Base-by-base conservation (phyloP, 2,113 vertebrate species). In the Halcyon senegalensis region DNA sequence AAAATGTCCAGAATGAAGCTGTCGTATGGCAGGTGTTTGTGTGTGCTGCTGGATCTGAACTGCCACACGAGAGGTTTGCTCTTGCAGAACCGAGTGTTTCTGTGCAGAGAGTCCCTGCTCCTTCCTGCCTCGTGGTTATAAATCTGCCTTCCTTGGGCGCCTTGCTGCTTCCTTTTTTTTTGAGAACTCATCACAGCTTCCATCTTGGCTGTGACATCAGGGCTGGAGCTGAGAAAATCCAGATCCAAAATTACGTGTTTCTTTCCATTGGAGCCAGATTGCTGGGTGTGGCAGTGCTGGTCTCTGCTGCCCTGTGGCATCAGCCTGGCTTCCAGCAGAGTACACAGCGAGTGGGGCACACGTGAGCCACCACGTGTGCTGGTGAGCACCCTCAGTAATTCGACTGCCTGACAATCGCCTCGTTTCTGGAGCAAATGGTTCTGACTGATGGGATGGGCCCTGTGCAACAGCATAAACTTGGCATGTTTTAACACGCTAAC, bases 361-460 rank as follows among this genome's bases (percentile, higher is more conserved):
- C 0, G 0, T 37, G 85, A 94, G 10, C 63, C 19, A 10, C 41
- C 41, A 4, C 1, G 3, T 28, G 55, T 69, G 67, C 59, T 59
- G 33, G 7, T 23, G 82, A 80, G 15, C 46, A 62, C 48, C 76
- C 72, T 0, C 0, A 83, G 84, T 74, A 24, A 19, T 56, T 50
- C 19, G 58, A 53, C 64, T 72, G 84, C 74, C 70, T 55, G 23
- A 13, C 20, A 13, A 5, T 25, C 2, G 0, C 25, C 44, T 84
- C 41, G 24, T 59, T 91, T 87, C 50, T 74, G 82, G 55, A 83
- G 44, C 19, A 50, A 33, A 63, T 44, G 41, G 25, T 62, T 62
- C 87, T 55, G 70, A 27, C 18, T 10, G 33, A 31, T 6, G 14
- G 13, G 37, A 23, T 13, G 28, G 53, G 28, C 48, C 58, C 78